Evolutionary conservation across 2,888 invertebrate genomes (phyloP), one percentile per base, ranked within the genome.

Genomic region (Sphecodes monilicornis): DNA sequence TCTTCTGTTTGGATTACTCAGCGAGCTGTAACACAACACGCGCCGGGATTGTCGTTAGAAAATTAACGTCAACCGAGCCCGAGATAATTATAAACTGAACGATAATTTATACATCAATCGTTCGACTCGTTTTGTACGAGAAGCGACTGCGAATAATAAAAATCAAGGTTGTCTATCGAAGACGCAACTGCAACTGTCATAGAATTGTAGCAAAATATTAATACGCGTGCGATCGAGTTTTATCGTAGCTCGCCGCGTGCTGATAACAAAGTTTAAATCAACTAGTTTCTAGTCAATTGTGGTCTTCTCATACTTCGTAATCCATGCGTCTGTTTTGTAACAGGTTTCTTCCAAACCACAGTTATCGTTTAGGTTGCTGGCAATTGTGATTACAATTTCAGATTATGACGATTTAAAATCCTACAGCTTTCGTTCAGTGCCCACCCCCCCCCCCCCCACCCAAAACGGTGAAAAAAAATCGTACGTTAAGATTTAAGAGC

Each of bases 41-140:
- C 32, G 8, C 64, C 64, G 32, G n/a, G 22, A 36, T 36, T 66
- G 36, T 39, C 36, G n/a, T 39, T 66, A 66, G 36, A 66, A 66
- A 36, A 66, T 39, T 22, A 36, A 66, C 54, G 29, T 70, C 54
- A 60, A 57, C 22, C 43, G 41, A 18, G 26, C 32, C 10, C 16
- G 39, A 46, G 79, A 75, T 78, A 84, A 85, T 80, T 68, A 84
- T 85, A 80, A 80, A 75, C 39, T 13, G 41, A 32, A 5, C 18
- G 79, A 83, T 85, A 80, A 85, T 84, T 72, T 74, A 54, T 57
- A 50, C 76, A 36, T 74, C 50, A 78, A 76, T 68, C 70, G 68
- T 50, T 46, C 70, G 70, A 64, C 60, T 78, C 22, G 46, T 26
- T 43, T 39, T 10, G 8, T 54, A 60, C 71, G 16, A 60, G 60